These are phyloP conservation scores for Orius insidiosus DNA, from an alignment of 1,140 invertebrate genomes.

Conservation along the genomic window DNA sequence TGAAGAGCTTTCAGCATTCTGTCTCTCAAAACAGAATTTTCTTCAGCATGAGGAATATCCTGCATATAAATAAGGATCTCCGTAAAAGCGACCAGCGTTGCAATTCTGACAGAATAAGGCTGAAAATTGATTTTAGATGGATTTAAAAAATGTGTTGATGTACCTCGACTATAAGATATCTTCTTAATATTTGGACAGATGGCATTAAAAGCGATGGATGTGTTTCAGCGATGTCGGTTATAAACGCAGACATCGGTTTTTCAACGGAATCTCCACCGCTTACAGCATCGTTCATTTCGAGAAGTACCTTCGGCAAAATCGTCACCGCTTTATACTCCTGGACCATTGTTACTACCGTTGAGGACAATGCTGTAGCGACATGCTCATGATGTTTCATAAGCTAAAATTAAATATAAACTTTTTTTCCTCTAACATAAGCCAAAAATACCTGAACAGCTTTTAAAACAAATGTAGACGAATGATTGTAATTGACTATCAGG, in stretches of 20 bases:
- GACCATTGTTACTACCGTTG: conserved; percentile 44
- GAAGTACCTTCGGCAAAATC: conserved; percentile 49
- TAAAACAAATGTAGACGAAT: conserved; percentile 45
- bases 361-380: conserved; percentile 43
- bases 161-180: conserved; percentile 40
- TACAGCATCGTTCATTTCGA: conserved; percentile 46
- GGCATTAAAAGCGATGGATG: conserved; percentile 45
- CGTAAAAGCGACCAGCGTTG: conserved; percentile 59
- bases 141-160: conserved; percentile 26
- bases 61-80: conserved; percentile 49
- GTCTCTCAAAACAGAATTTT: conserved; percentile 42
- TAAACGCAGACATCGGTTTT: conserved; percentile 44
- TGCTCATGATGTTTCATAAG: conserved; percentile 55
- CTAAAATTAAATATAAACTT: conserved; percentile 27
- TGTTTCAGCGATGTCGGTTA: conserved; percentile 46
- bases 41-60: conserved; percentile 47
- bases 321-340: conserved; percentile 40
- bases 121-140: conserved; percentile 26
- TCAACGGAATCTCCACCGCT: conserved; percentile 38
- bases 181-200: conserved; percentile 35
- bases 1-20: conserved; percentile 53
- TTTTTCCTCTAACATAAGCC: too few relatives aligned
- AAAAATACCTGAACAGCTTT: conserved; percentile 44
- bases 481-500: conserved; percentile 67
- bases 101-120: conserved; percentile 64